Percentiles rank a stretch among this genome's conserved stretches.
phyloP scores from a whole-genome alignment of 2,797 vertebrate species.

The Simalia tracyae region DNA sequence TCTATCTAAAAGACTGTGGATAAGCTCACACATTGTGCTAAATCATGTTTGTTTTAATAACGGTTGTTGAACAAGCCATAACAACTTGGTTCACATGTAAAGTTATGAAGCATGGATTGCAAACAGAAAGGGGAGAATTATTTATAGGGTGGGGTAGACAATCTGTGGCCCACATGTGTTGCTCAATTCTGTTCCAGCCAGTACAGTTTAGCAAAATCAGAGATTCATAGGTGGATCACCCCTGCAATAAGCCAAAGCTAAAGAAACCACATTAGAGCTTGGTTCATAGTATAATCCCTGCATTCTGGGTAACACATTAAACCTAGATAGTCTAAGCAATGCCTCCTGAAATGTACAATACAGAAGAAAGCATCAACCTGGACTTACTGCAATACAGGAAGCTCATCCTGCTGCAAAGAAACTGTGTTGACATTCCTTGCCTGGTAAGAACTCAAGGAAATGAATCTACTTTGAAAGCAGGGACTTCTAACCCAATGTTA shows the following conservation, averaged over 20 bases:
- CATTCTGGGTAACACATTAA: neutral
- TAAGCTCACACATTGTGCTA: neutral
- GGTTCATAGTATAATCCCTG: neutral
- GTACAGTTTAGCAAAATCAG: neutral
- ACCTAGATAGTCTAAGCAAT: neutral
- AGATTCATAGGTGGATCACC: neutral
- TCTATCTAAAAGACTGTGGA: neutral
- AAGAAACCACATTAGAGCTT: neutral
- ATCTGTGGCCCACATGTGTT: neutral
- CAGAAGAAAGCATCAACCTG: neutral
- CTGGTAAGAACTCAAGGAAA: neutral
- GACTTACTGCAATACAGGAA: neutral
- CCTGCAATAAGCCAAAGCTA: neutral
- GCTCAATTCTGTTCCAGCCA: neutral
- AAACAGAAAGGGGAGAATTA: neutral
- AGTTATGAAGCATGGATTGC: neutral
- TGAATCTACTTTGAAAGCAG: neutral
- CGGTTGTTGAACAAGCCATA: neutral
- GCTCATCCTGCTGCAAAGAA: neutral
- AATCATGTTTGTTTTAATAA: neutral
- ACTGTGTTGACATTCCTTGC: neutral
- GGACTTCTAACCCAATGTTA: neutral
- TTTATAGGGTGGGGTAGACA: neutral
- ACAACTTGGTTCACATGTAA: neutral
- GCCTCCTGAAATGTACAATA: neutral